Percentiles rank a stretch among this genome's conserved stretches.
phyloP scores from a whole-genome alignment of 2,797 vertebrate genomes.

The Spondyliosoma cantharus region DNA sequence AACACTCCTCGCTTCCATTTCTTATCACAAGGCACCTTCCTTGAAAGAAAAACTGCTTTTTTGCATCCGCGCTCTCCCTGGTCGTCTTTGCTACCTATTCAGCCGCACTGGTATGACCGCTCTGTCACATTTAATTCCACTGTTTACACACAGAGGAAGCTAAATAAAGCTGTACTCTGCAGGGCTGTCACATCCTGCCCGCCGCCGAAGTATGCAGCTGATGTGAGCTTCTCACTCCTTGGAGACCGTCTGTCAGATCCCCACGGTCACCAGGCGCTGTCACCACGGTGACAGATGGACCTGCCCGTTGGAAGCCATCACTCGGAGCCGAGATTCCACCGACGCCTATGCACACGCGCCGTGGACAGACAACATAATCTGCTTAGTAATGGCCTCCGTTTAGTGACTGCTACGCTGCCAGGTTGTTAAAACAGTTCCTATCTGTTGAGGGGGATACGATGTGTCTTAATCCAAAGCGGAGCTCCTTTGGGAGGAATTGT shows the following conservation, averaged over 20 bases:
- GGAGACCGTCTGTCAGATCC: slow-evolving; percentile 79
- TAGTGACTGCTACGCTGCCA: slow-evolving; percentile 75
- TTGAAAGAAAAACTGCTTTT: too few relatives aligned
- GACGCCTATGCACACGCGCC: slow-evolving; percentile 20
- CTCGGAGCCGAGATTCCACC: slow-evolving; percentile 58
- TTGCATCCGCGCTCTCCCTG: slow-evolving; percentile 1
- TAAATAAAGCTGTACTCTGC: slow-evolving; percentile 43
- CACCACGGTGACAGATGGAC: slow-evolving; percentile 83
- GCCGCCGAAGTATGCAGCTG: slow-evolving; percentile 49
- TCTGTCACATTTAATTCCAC: slow-evolving; percentile 47
- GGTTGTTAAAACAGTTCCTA: slow-evolving; percentile 56
- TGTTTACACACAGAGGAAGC: slow-evolving; percentile 12
- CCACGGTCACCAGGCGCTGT: slow-evolving; percentile 66
- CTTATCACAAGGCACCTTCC: too few relatives aligned
- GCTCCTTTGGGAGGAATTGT: not conserved
- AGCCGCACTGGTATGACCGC: slow-evolving; percentile 17
- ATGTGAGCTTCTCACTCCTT: slow-evolving; percentile 53
- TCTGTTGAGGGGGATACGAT: slow-evolving; percentile 19
- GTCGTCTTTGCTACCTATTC: slow-evolving; percentile 14
- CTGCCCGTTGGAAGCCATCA: slow-evolving; percentile 75
- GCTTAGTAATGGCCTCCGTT: slow-evolving; percentile 78
- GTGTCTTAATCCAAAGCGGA: slow-evolving; percentile 4
- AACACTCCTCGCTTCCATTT: not conserved
- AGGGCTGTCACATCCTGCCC: slow-evolving; percentile 41
- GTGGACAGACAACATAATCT: slow-evolving; percentile 74